Evolutionary conservation across 2,888 invertebrate genomes (phyloP), one percentile per base, ranked within the genome.

Genomic region (Platerodrilus igneus): DNA sequence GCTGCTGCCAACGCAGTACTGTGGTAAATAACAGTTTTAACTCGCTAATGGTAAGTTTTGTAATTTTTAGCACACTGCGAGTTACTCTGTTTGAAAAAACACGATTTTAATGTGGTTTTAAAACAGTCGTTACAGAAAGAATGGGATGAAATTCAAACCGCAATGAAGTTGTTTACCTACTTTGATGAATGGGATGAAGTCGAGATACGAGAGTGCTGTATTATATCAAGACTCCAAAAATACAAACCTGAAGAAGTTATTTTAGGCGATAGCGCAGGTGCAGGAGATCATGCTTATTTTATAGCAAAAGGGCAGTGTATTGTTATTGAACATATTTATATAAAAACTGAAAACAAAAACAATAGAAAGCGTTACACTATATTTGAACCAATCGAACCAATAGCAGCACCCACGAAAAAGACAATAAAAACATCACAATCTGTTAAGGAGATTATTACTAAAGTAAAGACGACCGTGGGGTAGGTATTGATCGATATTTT

Each of bases 151-250:
- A 73, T 81, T 9, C 70, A 70, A 27, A 64, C 64, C 3, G 78
- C 79, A 1, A 73, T 83, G 71, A 68, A 72, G 2, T 70, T 71
- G 26, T 81, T 82, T 47, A 73, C 75, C 27, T 82, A 82, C 56
- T 83, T 83, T 54, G 74, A 78, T 50, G 70, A 69, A 7, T 76
- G 81, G 65, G 74, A 75, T 51, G 73, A 75, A 58, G 70, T 75
- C 1, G 71, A 76, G 0, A 72, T 73, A 33, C 71, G 78, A 27
- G 81, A 82, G 62, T 79, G 80, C 53, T 81, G 81, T 52, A 78
- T 81, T 50, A 68, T 80, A 15, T 76, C 81, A 3, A 78, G 76
- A 64, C 73, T 79, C 57, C 76, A 74, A 55, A 62, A 71, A 2
- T 81, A 70, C 53, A 64, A 66, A 11, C 48, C 66, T 0, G 74